Evolutionary conservation across 2,113 vertebrate genomes (phyloP), one percentile per base, ranked within the genome.

Genomic region (Microtus richardsoni): DNA sequence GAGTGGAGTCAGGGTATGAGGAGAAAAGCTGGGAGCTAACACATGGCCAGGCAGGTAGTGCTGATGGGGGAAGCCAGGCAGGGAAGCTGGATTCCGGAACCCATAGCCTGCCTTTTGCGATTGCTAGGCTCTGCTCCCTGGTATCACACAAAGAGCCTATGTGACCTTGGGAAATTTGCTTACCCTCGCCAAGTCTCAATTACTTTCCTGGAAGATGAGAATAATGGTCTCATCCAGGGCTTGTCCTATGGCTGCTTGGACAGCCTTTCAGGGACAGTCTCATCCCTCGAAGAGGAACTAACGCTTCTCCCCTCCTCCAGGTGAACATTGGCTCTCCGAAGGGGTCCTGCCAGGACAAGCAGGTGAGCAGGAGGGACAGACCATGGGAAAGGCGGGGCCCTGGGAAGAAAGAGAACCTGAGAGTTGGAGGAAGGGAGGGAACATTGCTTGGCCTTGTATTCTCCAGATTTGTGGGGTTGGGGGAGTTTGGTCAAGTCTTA

Each of bases 271-370:
- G 91, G 71, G 95, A 17, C 26, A 2, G 6, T 44, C 21, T 94
- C 0, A 19, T 74, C 6, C 39, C 78, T 22, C n/a, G 30, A 70
- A 47, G 44, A 44, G 30, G 58, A 33, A 47, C 70, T 95, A 26
- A 97, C 17, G 33, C 21, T 47, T 19, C 2, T 39, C 17, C 10
- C 71, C 78, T 78, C 30, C 52, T 68, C 36, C n/a, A 98, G 97
- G 94, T 98, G 77, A 92, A 86, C 85, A 91, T 98, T 3, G 70
- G 77, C 21, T 88, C 97, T 68, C 83, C 90, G 0, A 97, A 94
- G 74, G 91, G 73, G 36, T 86, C 95, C 92, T 98, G 97, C 58
- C 36, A 39, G 73, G 86, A 96, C 82, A 97, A 95, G 68, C 82
- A 33, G 96, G 97, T 98, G 85, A 98, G 97, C 94, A 0, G 4